Evolutionary conservation across 2,888 invertebrate genomes (phyloP).

Genomic region (Rotaria macrura): DNA sequence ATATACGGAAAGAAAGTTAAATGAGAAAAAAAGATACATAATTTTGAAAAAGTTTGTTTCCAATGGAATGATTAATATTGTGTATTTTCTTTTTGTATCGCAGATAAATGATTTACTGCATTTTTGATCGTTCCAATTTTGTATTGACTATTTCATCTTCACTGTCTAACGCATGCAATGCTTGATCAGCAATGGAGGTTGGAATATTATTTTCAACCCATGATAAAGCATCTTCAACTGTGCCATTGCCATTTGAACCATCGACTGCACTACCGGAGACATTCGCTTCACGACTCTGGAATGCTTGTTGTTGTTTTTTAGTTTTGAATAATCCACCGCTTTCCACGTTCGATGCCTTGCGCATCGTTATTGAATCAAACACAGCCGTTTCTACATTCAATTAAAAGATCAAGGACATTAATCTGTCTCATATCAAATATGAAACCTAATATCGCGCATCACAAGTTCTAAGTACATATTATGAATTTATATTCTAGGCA

Average conservation of each 20-base stretch:
- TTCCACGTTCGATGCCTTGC: background rate
- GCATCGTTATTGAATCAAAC: background rate
- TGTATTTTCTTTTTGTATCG: too few relatives aligned
- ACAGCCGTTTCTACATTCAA: background rate
- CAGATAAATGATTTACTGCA: slow-evolving; percentile 13
- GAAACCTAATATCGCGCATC: too few relatives aligned
- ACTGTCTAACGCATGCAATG: slow-evolving; percentile 29
- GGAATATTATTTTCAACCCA: slow-evolving; percentile 85
- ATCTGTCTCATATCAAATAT: too few relatives aligned
- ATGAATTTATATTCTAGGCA: too few relatives aligned
- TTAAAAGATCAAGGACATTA: background rate
- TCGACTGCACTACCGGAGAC: background rate
- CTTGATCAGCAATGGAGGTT: slow-evolving; percentile 57
- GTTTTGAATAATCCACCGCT: background rate
- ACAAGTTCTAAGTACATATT: too few relatives aligned
- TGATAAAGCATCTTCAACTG: slow-evolving; percentile 60
- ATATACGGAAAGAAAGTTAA: background rate
- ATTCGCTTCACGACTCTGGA: background rate
- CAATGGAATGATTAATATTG: too few relatives aligned
- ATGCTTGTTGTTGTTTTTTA: slow-evolving; percentile 16
- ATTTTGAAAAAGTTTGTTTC: too few relatives aligned
- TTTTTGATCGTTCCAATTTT: slow-evolving; percentile 32
- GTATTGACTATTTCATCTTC: slow-evolving; percentile 29
- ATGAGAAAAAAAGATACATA: background rate
- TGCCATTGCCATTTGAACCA: background rate